A percentile compares a stretch with the other conserved stretches of the same genome.
phyloP scores from a whole-genome alignment of 35 echinoderm and acorn worm genomes.

The Heliocidaris erythrogramma region DNA sequence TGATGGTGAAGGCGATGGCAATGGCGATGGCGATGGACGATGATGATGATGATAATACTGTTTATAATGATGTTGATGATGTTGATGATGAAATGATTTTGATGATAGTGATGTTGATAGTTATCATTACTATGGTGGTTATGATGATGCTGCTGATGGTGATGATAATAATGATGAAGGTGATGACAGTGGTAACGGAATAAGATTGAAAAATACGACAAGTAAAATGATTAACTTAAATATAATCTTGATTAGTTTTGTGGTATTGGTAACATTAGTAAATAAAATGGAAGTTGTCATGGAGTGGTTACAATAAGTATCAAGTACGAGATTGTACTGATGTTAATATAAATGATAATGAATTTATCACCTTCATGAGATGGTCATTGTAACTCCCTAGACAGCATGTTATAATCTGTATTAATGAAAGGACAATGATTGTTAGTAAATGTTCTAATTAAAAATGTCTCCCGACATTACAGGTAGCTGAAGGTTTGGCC shows the following conservation, averaged over 20 bases:
- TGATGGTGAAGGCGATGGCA: not conserved
- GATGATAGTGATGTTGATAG: not conserved
- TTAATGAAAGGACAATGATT: not conserved
- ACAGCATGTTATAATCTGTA: not conserved
- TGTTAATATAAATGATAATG: too few species aligned
- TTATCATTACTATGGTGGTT: not conserved
- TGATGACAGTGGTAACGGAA: too few species aligned
- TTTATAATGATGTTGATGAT: conserved; percentile 18
- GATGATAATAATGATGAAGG: not conserved
- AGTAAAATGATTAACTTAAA: too few species aligned
- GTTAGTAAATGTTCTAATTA: too few species aligned
- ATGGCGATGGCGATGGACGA: not conserved
- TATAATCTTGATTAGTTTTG: too few species aligned
- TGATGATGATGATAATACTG: conserved; percentile 21
- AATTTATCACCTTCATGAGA: too few species aligned
- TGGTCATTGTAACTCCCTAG: not conserved
- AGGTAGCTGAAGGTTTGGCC: conserved; percentile 87
- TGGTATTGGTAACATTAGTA: too few species aligned
- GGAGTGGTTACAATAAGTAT: too few species aligned
- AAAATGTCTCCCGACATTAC: not conserved
- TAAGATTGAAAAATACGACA: not conserved
- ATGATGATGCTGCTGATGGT: not conserved
- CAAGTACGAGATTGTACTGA: too few species aligned
- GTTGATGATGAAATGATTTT: not conserved
- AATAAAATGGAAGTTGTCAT: too few species aligned